Base-by-base conservation (phyloP, 1,140 invertebrate species). In the Leptopilina boulardi region DNA sequence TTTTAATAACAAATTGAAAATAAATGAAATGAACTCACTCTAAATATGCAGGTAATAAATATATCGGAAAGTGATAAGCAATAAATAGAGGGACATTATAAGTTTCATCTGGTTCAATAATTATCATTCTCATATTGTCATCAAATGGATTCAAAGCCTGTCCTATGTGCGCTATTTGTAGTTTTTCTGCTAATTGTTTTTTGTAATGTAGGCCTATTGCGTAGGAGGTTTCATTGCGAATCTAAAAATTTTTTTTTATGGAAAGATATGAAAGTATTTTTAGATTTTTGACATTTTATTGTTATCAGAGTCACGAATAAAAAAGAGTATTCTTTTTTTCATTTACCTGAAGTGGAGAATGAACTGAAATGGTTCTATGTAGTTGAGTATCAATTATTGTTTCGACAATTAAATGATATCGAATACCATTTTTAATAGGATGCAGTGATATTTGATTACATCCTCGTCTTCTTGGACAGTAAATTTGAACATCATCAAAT, bases 1-100 rank as follows among this genome's bases (percentile, higher is more conserved):
- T n/a, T n/a, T n/a, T n/a, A n/a, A n/a, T n/a, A n/a, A n/a, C n/a
- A n/a, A 38, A 38, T 38, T 3, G 5, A 8, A n/a, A 78, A 75
- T 15, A 66, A 66, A 66, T 30, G n/a, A n/a, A 38, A 38, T 4
- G 38, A 82, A 92, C 92, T 93, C 91, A 94, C 94, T 94, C 93
- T n/a, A 93, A 91, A 83, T 95, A 94, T 23, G 94, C 93, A n/a
- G 96, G 96, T 81, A 94, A 91, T 38, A 97, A 86, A 85, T 94
- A 94, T 23, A 97, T 89, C 77, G 94, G 93, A 85, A 95, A 96
- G 85, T 97, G 95, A 87, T 96, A 96, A 4, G 96, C 95, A 23
- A 97, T 93, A 82, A 94, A 94, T 21, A 97, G 89, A 15, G 96
- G 96, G 54, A 97, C 92, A 82, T 94, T 94, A 85, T 94, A 96